phyloP scores from a whole-genome alignment of 2,797 vertebrate species.

The Oophaga sylvatica region DNA sequence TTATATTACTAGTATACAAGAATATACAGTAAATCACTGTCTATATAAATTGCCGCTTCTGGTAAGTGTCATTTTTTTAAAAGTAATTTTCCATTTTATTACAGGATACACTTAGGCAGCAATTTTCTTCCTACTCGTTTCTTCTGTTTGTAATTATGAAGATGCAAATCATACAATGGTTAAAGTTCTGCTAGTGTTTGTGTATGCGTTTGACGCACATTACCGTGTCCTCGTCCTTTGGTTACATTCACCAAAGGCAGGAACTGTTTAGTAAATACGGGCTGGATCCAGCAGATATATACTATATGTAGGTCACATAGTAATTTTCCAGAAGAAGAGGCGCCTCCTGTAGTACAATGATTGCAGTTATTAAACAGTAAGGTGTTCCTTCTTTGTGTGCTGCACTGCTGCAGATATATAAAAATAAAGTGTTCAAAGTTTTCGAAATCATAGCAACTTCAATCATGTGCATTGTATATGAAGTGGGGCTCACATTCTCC shows the following conservation, averaged over 20 bases:
- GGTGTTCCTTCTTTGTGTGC: not conserved
- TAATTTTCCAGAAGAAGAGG: slow-evolving; percentile 12
- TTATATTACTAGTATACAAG: not conserved
- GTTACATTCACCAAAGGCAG: not conserved
- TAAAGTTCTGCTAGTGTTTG: not conserved
- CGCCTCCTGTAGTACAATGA: slow-evolving; percentile 1
- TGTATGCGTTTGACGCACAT: not conserved
- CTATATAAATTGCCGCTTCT: not conserved
- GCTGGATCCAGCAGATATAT: slow-evolving; percentile 9
- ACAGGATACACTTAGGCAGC: not conserved
- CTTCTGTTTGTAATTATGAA: not conserved
- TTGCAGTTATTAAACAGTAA: not conserved
- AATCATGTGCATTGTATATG: not conserved
- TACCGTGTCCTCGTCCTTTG: not conserved
- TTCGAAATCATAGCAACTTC: not conserved
- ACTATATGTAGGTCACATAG: slow-evolving; percentile 33
- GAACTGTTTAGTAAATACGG: slow-evolving; percentile 21
- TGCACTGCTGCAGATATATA: not conserved
- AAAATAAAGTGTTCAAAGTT: slow-evolving; percentile 10
- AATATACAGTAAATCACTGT: not conserved
- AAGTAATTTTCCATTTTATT: not conserved
- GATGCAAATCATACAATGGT: not conserved
- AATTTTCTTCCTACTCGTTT: not conserved
- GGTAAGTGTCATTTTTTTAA: not conserved
- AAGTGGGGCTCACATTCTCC: slow-evolving; percentile 8